Evolutionary conservation across 2,888 invertebrate species (phyloP).

Genomic region (Synergus japonicus): DNA sequence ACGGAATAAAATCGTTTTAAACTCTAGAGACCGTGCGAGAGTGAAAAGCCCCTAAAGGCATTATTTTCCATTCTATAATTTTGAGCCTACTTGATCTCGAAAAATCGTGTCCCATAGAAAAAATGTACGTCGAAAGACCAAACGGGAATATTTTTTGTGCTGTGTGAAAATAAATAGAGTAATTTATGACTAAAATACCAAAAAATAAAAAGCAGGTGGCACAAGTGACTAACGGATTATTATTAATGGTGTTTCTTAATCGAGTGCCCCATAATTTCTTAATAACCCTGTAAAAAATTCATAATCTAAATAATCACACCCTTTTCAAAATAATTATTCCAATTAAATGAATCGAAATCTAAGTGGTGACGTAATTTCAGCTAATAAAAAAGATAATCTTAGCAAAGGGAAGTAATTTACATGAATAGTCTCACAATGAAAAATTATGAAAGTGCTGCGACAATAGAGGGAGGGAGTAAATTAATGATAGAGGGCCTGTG

Average conservation of each 20-base stretch:
- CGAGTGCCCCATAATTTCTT: not conserved
- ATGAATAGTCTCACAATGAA: not conserved
- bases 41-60: constrained; percentile 16
- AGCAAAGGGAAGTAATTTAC: not conserved
- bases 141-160: not conserved
- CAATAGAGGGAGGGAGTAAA: constrained; percentile 7
- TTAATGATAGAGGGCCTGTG: not conserved
- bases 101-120: not conserved
- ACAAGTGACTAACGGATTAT: not conserved
- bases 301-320: not conserved
- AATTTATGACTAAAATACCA: too few species aligned
- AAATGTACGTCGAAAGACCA: not conserved
- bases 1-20: constrained; percentile 54
- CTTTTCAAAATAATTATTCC: not conserved
- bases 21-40: not conserved
- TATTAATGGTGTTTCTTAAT: not conserved
- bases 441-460: not conserved
- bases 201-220: not conserved
- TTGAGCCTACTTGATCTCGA: not conserved
- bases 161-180: not conserved
- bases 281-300: not conserved
- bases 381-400: not conserved
- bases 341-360: not conserved
- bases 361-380: not conserved
- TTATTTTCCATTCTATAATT: constrained; percentile 19